These are phyloP conservation scores for Collichthys lucidus DNA, from an alignment of 2,113 vertebrate species.

Conservation along the genomic window DNA sequence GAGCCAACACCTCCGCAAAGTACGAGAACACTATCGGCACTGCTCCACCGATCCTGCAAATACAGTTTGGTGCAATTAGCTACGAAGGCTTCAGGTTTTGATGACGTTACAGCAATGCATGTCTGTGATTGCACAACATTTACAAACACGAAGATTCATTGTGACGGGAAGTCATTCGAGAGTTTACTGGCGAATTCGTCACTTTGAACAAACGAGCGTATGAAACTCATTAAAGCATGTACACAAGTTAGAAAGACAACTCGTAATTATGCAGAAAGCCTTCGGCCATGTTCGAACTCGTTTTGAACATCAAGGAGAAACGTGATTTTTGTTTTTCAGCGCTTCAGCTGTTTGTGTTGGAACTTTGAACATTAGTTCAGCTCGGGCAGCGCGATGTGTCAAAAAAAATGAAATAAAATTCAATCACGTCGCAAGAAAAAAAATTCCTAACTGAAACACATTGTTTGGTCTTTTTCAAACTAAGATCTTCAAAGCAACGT, in stretches of 20 bases:
- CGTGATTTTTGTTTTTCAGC: neutral
- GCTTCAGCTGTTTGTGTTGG: neutral
- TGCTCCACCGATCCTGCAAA: conserved; percentile 92
- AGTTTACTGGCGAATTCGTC: neutral
- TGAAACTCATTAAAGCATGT: neutral
- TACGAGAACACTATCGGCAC: conserved; percentile 96
- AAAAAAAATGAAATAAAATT: neutral
- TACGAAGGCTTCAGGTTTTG: no score
- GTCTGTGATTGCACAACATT: neutral
- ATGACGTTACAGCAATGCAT: neutral
- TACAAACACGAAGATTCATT: neutral
- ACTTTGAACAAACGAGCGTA: neutral
- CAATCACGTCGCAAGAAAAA: no score
- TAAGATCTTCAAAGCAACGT: no score
- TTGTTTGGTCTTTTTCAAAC: no score
- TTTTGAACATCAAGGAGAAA: neutral
- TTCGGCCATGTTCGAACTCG: neutral
- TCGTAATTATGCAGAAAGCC: neutral
- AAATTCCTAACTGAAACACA: no score
- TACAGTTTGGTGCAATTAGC: neutral
- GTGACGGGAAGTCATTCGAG: neutral
- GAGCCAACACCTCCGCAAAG: conserved; percentile 95
- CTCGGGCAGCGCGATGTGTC: no score
- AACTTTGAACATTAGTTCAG: neutral
- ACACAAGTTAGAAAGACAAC: no score